A percentile compares a stretch with the other conserved stretches of the same genome.
These are phyloP conservation scores for Urechis unicinctus DNA, from an alignment of 2,888 invertebrate species.

Conservation along the genomic window DNA sequence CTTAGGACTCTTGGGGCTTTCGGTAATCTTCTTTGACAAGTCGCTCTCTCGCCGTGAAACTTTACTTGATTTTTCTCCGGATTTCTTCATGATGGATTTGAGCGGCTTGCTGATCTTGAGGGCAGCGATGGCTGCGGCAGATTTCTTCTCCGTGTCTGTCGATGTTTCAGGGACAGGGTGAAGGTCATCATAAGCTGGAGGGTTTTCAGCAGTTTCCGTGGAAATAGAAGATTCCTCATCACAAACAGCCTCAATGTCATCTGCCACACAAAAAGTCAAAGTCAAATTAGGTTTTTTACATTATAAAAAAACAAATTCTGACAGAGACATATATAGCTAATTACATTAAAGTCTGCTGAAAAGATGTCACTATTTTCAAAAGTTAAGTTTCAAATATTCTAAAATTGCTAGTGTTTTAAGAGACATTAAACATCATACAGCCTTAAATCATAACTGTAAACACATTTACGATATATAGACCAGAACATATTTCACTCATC, in stretches of 20 bases:
- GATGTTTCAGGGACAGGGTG: background rate
- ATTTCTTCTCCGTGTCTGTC: background rate
- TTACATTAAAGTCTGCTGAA: no score
- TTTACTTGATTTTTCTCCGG: background rate
- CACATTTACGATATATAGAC: no score
- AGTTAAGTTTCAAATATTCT: no score
- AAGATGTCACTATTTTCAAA: no score
- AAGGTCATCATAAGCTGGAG: background rate
- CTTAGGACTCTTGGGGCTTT: background rate
- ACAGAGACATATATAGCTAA: no score
- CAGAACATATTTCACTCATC: no score
- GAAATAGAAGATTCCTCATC: background rate
- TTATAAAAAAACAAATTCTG: no score
- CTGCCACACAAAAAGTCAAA: no score
- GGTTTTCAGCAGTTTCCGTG: background rate
- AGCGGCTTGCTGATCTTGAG: constrained; percentile 14
- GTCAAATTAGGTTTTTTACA: no score
- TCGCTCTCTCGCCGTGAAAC: background rate
- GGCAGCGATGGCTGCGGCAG: background rate
- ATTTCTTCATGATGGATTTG: constrained; percentile 19
- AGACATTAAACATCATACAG: no score
- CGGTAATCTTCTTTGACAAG: background rate
- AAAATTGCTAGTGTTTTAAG: no score
- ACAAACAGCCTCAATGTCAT: background rate
- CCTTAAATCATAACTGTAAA: no score